These are phyloP conservation scores for Arizona elegans DNA, from an alignment of 2,113 vertebrate species.

Conservation along the genomic window DNA sequence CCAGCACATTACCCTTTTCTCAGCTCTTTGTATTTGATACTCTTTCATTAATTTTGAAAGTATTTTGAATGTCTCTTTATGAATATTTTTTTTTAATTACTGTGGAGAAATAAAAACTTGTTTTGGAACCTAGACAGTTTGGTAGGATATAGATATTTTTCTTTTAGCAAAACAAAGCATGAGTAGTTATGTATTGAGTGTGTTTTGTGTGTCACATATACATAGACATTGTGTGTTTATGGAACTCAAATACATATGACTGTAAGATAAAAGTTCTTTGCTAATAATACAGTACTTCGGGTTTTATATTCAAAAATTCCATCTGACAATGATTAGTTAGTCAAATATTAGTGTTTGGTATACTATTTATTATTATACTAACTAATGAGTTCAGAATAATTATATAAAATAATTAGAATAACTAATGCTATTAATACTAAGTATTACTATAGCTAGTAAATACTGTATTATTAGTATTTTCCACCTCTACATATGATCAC, in stretches of 20 bases:
- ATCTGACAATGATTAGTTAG: neutral
- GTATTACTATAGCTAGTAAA: neutral
- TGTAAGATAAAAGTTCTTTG: neutral
- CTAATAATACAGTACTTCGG: neutral
- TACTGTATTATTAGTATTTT: neutral
- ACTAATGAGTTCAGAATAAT: neutral
- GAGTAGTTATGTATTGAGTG: neutral
- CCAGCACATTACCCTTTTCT: neutral
- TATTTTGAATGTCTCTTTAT: neutral
- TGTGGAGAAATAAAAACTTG: neutral
- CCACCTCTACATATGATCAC: neutral
- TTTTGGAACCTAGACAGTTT: neutral
- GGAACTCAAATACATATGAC: neutral
- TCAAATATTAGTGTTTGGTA: neutral
- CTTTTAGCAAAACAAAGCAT: neutral
- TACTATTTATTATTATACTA: neutral
- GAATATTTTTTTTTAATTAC: neutral
- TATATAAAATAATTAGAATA: too few relatives aligned
- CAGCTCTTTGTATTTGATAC: fast-evolving
- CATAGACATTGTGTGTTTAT: neutral
- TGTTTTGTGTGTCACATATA: neutral
- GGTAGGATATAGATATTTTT: neutral
- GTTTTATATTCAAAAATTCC: neutral
- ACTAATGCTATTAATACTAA: neutral
- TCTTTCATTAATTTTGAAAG: neutral